These are phyloP conservation scores for Acleris literana DNA, from an alignment of 2,888 invertebrate species.

Conservation along the genomic window DNA sequence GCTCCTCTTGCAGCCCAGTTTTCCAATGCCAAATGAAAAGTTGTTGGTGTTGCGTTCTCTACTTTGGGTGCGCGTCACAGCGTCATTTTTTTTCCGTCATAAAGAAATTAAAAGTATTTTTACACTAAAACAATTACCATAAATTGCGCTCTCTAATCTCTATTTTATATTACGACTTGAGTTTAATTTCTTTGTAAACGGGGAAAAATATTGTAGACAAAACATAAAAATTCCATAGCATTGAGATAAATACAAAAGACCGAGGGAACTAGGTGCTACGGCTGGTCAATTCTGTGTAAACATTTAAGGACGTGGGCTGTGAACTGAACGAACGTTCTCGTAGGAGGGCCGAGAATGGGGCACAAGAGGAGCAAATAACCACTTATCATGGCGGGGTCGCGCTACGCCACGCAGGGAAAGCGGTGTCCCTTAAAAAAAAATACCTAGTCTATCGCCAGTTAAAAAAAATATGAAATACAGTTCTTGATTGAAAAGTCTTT, in stretches of 20 bases:
- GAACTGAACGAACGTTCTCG: neutral
- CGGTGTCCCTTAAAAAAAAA: constrained; percentile 23
- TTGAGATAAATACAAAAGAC: too few species aligned
- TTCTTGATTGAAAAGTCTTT: too few species aligned
- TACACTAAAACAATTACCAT: too few species aligned
- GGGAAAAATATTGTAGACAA: too few species aligned
- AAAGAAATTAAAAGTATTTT: too few species aligned
- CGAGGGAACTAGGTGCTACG: too few species aligned
- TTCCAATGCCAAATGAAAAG: constrained; percentile 41
- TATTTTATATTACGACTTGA: too few species aligned
- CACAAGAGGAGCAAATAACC: constrained; percentile 29
- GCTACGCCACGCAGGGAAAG: constrained; percentile 32
- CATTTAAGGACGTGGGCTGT: neutral
- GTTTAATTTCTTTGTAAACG: too few species aligned
- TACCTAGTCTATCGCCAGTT: constrained; percentile 14
- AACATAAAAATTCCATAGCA: too few species aligned
- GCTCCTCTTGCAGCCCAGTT: constrained; percentile 42
- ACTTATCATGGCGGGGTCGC: constrained; percentile 36
- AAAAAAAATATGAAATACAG: neutral
- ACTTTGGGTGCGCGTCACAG: constrained; percentile 11
- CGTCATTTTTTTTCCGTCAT: too few species aligned
- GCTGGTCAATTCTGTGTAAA: neutral
- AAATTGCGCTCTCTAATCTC: too few species aligned
- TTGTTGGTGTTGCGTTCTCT: constrained; percentile 22
- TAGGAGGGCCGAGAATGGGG: constrained; percentile 13